Evolutionary conservation across 92 coral and sea anemone genomes (phyloP), one percentile per base, ranked within the genome.

Genomic region (Phymanthus crucifer): DNA sequence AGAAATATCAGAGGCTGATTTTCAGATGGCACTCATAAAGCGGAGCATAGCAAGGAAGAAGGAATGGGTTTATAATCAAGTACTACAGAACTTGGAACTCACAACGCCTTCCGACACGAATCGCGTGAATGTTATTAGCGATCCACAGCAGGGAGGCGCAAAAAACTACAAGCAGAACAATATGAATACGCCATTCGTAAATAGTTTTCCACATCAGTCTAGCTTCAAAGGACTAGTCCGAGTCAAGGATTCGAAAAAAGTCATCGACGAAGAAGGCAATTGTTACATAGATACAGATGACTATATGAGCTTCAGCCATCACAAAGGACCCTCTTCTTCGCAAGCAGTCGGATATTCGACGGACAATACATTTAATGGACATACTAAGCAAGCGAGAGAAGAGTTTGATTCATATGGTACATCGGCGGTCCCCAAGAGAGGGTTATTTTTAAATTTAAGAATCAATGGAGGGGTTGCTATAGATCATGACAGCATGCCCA

Each of bases 401-500:
- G 64, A 32, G 32, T 47, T 37, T 29, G 75, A 70, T 34, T 27
- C 31, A 64, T 47, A 38, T 46, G 75, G 47, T 79, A 13, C 32
- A 66, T 7, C 34, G 32, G 56, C 11, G 50, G 48, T 72, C 37
- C 16, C 83, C 2, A 77, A 77, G 68, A 79, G 83, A 32, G 34
- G 56, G 6, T 82, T 82, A 34, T 73, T 73, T 74, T 74, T 82
- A 32, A 82, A 79, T 16, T 82, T 73, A 73, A 78, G 71, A 34
- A 40, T 56, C 32, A 82, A 82, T 47, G 93, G 93, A 19, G 93
- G 93, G 26, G 84, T 65, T 19, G 93, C 93, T 10, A 80, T 86
- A 40, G 93, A 89, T 66, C 93, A 89, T 68, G 75, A 76, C 35
- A 64, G 77, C 32, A 87, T 89, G 84, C 93, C 93, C 32, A 85